Evolutionary conservation across 1,140 invertebrate genomes (phyloP).

Genomic region (Spodoptera litura): DNA sequence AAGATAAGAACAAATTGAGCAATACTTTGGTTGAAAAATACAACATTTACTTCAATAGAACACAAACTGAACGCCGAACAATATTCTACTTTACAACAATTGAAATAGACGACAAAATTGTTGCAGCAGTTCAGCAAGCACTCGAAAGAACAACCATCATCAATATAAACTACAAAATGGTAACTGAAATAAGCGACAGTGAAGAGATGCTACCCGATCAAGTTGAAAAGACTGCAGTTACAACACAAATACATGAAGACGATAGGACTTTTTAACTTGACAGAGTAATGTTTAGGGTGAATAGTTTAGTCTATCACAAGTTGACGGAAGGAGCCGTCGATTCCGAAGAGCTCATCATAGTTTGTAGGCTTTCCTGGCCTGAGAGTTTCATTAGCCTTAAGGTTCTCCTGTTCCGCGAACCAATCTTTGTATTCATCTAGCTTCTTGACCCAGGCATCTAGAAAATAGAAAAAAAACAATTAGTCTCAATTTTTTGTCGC

Average conservation of each 20-base stretch:
- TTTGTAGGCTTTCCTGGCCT: constrained; percentile 89
- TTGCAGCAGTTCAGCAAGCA: constrained; percentile 22
- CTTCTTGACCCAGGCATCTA: constrained; percentile 92
- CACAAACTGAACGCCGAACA: constrained; percentile 24
- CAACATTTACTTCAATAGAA: constrained; percentile 39
- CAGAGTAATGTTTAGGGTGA: constrained; percentile 36
- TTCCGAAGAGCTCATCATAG: constrained; percentile 92
- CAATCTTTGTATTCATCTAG: constrained; percentile 91
- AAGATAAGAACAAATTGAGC: constrained; percentile 46
- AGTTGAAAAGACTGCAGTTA: constrained; percentile 46
- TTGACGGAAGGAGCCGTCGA: constrained; percentile 94
- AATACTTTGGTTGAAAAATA: constrained; percentile 58
- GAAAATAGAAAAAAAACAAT: constrained; percentile 46
- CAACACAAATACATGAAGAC: constrained; percentile 2
- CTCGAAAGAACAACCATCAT: constrained; percentile 25
- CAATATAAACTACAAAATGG: constrained; percentile 49
- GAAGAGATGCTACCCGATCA: constrained; percentile 48
- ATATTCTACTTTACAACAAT: neutral
- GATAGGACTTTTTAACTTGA: constrained; percentile 50
- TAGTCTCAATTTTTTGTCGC: neutral
- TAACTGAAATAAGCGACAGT: constrained; percentile 60
- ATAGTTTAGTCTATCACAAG: constrained; percentile 90
- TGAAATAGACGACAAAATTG: constrained; percentile 4
- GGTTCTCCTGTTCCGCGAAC: constrained; percentile 91
- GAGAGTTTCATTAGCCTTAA: constrained; percentile 92